Conservation (phyloP, 2,797 vertebrate genomes). For the Scleropages formosus region DNA sequence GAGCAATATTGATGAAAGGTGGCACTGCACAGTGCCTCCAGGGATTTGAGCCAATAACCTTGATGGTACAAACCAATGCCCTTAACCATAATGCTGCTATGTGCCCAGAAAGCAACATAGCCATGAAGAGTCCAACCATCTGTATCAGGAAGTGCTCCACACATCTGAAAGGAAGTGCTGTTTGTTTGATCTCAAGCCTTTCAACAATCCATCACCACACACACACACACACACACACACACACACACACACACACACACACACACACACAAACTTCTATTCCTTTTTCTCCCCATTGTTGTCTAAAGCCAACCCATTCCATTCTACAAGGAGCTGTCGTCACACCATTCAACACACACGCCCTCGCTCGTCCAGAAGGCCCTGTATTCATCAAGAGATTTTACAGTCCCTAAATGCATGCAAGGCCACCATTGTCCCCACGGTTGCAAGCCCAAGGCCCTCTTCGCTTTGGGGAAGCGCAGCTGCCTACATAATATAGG, state of each 20-base stretch:
- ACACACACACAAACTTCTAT: constrained; percentile 1
- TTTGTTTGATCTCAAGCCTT: too few species aligned
- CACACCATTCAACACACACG: constrained; percentile 4
- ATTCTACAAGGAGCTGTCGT: background rate
- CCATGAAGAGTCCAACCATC: too few species aligned
- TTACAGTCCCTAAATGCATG: constrained; percentile 16
- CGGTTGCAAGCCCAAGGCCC: background rate
- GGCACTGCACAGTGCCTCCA: too few species aligned
- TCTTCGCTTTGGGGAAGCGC: constrained; percentile 48
- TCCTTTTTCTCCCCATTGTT: background rate
- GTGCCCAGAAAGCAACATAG: too few species aligned
- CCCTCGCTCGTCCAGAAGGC: background rate
- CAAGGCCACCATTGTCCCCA: constrained; percentile 9
- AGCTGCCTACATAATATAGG: constrained; percentile 68
- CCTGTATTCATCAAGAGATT: constrained; percentile 27
- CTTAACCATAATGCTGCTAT: too few species aligned
- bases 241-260: constrained; percentile 13
- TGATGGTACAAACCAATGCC: too few species aligned
- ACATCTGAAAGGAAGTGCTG: too few species aligned
- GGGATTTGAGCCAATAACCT: too few species aligned
- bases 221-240: constrained; percentile 18
- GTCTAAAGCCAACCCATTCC: background rate
- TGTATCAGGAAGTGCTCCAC: too few species aligned
- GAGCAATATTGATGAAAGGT: too few species aligned
- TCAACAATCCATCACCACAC: background rate